phyloP scores from a whole-genome alignment of 2,888 invertebrate species.

The Drosophila paracracens region DNA sequence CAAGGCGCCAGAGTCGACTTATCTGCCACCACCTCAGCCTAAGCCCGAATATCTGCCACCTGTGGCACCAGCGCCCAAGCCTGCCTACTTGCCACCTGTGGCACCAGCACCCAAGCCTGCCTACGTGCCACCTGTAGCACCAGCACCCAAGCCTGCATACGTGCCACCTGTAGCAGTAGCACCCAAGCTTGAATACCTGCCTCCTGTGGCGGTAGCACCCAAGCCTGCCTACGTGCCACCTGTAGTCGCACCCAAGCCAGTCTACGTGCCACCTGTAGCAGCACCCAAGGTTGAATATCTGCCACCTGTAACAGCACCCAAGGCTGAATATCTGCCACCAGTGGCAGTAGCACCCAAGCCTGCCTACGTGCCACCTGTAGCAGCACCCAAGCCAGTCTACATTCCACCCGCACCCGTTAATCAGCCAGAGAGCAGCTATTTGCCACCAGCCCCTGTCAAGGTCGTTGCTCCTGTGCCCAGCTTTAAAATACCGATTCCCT shows the following conservation, averaged over 20 bases:
- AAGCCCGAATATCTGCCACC: constrained; percentile 41
- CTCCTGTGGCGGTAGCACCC: constrained; percentile 42
- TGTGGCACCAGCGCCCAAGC: constrained; percentile 24
- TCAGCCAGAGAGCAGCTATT: constrained; percentile 43
- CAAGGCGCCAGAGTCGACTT: constrained; percentile 30
- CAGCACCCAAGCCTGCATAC: constrained; percentile 31
- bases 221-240: constrained; percentile 52
- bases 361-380: constrained; percentile 24
- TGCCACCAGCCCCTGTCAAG: constrained; percentile 51
- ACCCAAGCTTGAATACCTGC: constrained; percentile 46
- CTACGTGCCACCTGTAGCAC: constrained; percentile 53
- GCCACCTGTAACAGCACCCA: constrained; percentile 47
- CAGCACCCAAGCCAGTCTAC: constrained; percentile 41
- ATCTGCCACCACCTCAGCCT: constrained; percentile 55
- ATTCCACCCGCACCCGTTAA: constrained; percentile 58
- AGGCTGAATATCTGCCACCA: constrained; percentile 53
- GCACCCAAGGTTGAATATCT: constrained; percentile 41
- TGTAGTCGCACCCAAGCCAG: constrained; percentile 26
- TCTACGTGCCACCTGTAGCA: constrained; percentile 17
- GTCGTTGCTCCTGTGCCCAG: constrained; percentile 21
- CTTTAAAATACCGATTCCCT: constrained; percentile 79
- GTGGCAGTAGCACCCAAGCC: constrained; percentile 33
- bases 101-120: constrained; percentile 22
- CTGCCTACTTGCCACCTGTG: constrained; percentile 53
- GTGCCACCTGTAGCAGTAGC: constrained; percentile 20